Evolutionary conservation across 2,113 vertebrate species (phyloP).

Genomic region (Paralichthys olivaceus): DNA sequence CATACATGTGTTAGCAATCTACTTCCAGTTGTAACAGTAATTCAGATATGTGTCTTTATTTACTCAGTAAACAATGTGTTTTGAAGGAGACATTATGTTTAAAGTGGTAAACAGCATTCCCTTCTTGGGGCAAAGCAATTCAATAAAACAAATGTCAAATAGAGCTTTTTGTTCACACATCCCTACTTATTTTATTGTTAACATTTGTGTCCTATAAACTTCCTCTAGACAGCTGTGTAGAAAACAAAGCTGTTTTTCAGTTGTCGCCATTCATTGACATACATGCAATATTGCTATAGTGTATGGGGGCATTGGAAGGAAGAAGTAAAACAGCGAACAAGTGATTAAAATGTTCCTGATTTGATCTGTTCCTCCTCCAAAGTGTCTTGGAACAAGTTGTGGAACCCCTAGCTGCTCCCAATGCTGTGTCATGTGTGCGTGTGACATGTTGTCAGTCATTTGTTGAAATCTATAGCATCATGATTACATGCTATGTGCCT

Average conservation of each 20-base stretch:
- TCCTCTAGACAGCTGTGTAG: not conserved
- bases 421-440: not conserved
- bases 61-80: conserved; percentile 19
- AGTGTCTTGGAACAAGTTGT: not conserved
- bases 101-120: conserved; percentile 6
- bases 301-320: not conserved
- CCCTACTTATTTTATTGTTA: not conserved
- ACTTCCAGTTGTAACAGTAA: conserved; percentile 2
- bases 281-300: too few relatives aligned
- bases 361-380: not conserved
- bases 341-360: not conserved
- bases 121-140: not conserved
- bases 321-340: not conserved
- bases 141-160: not conserved
- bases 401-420: not conserved
- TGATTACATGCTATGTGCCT: not conserved
- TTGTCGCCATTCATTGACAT: not conserved
- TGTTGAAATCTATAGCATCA: conserved; percentile 5
- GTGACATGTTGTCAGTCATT: conserved; percentile 6
- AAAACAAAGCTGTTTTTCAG: not conserved
- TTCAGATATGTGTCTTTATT: conserved; percentile 23
- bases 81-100: conserved; percentile 4
- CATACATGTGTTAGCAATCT: conserved; percentile 17
- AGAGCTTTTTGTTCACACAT: not conserved
- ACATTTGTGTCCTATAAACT: conserved; percentile 1